Evolutionary conservation across 2,113 vertebrate genomes (phyloP).

Genomic region (Rhagologus leucostigma): DNA sequence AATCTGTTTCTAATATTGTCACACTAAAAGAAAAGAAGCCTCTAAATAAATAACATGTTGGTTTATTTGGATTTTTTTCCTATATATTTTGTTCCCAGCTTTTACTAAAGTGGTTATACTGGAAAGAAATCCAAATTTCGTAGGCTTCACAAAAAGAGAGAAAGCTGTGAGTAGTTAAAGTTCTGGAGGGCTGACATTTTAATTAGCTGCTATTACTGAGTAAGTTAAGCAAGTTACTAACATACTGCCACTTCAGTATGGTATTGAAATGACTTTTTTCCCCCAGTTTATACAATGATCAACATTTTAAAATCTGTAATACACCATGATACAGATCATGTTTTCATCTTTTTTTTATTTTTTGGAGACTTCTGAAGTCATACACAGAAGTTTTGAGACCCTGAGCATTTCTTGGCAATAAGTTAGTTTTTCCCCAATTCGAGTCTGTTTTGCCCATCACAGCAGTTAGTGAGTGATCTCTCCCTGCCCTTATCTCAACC

Average conservation of each 20-base stretch:
- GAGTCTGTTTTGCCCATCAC: not conserved
- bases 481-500: not conserved
- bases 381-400: not conserved
- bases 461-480: not conserved
- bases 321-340: not conserved
- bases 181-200: not conserved
- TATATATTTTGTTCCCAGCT: not conserved
- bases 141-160: not conserved
- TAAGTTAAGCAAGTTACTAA: not conserved
- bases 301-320: not conserved
- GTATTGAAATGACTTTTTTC: not conserved
- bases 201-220: not conserved
- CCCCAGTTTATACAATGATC: not conserved
- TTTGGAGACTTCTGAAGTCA: not conserved
- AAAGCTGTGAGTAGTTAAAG: not conserved
- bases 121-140: not conserved
- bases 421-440: not conserved
- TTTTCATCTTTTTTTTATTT: not conserved
- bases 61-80: not conserved
- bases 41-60: not conserved
- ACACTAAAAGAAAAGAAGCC: not conserved
- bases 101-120: not conserved
- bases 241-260: not conserved
- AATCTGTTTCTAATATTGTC: not conserved
- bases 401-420: not conserved